Evolutionary conservation across 2,113 vertebrate genomes (phyloP), one percentile per base, ranked within the genome.

Genomic region (Echinops telfairi): DNA sequence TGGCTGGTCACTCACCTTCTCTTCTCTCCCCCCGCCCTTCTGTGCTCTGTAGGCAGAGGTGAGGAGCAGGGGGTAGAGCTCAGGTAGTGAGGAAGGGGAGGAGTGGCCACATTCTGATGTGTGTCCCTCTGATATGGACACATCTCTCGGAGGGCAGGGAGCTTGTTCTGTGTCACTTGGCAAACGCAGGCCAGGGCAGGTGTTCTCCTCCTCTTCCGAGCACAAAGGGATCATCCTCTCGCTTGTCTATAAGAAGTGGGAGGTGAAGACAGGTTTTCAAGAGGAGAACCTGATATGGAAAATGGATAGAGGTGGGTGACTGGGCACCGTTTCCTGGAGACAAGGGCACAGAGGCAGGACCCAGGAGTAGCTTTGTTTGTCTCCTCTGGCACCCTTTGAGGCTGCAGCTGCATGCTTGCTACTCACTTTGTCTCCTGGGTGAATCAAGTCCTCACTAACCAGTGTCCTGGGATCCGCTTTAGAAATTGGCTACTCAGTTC

Each of bases 351-450:
- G 43, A 40, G 6, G 17, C 10, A 12, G 43, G 64, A 27, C 7
- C 75, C n/a, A 31, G 22, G 40, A 73, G 57, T 33, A 38, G 66
- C 64, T 16, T 58, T 29, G 25, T 66, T 71, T 22, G 16, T 71
- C 57, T 88, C 22, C 20, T 0, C 1, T 38, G 64, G 78, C 19
- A 60, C 11, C 40, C 79, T 64, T 73, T 9, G 47, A 75, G 77
- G 57, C 62, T 92, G 77, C 73, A 80, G 76, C 66, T 90, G n/a
- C 60, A 19, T 6, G 15, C 88, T 66, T 12, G 7, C 47, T 92
- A 91, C 95, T 91, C 87, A 7, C 47, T 92, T 92, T 93, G 95
- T 92, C 91, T 91, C 92, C 40, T 36, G 71, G 79, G 95, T 57
- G 3, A 2, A 0, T 70, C 19, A 88, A 40, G 22, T 36, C 57